Base-by-base conservation (phyloP, 2,888 invertebrate genomes). In the Caenorhabditis afra region DNA sequence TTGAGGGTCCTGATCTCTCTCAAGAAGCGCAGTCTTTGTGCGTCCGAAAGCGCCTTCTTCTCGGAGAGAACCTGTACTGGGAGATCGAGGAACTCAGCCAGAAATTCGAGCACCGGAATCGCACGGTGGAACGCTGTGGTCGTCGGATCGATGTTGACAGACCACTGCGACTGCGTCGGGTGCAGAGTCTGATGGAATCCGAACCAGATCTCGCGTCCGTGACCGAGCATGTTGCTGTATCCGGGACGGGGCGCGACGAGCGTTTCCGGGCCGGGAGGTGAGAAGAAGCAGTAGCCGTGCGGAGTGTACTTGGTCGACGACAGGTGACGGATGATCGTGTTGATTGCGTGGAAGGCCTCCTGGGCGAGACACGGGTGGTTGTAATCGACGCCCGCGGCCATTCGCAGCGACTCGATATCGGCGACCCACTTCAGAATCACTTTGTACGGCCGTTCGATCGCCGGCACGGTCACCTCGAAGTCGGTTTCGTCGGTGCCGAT, bases 101-200 rank as follows among this genome's bases (percentile, higher is more conserved):
- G 96, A 91, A 99, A 99, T 92, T 99, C 98, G 91, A 98, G 98
- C 78, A 99, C 99, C 52, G 98, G 97, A 92, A 99, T 99, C 58
- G 98, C 96, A 92, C 99, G 99, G 92, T 99, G 99, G 92, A 99
- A 99, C 76, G 99, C 99, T 87, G 99, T 99, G 58, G 99, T 99
- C 84, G 98, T 99, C 75, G 99, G 98, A 90, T 84, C 95, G 92
- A 93, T 73, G 91, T 99, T 99, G 79, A 99, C 93, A 97, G 99
- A 99, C 99, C 99, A 99, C 93, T 99, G 99, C 99, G 99, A 99
- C 90, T 98, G 98, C 80, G 97, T 97, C 11, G 99, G 99, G 88
- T 98, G 93, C n/a, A 99, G 98, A 81, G 96, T 96, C 92, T 99
- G 99, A 93, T 99, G 99, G 91, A 99, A 99, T 91, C 99, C 99